Percentiles rank a stretch among this genome's conserved stretches.
Evolutionary conservation across 1,140 invertebrate genomes (phyloP).

Genomic region (Zophobas morio): DNA sequence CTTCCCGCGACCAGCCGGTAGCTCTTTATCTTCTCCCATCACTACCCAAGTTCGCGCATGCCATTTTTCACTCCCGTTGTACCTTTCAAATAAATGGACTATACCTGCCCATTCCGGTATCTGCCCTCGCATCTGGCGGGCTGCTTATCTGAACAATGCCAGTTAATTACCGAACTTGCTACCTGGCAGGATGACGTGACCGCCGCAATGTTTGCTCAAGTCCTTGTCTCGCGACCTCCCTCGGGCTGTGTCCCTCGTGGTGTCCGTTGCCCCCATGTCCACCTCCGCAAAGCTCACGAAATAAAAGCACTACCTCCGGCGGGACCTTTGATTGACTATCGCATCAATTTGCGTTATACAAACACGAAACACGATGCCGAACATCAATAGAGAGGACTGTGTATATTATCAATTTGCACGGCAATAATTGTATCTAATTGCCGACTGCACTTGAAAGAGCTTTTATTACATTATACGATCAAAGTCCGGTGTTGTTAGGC

Average conservation of each 20-base stretch:
- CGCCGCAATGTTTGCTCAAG: conserved; percentile 56
- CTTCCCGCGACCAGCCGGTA: too few relatives aligned
- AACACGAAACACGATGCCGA: background rate
- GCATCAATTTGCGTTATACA: conserved; percentile 9
- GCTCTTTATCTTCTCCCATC: too few relatives aligned
- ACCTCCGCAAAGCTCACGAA: conserved; percentile 31
- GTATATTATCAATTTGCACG: conserved; percentile 7
- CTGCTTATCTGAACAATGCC: conserved; percentile 61
- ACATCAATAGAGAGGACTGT: conserved; percentile 2
- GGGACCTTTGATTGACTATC: conserved; percentile 19
- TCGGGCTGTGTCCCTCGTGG: conserved; percentile 24
- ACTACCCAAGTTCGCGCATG: background rate
- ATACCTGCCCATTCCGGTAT: conserved; percentile 42
- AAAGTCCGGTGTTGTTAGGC: too few relatives aligned
- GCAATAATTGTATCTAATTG: background rate
- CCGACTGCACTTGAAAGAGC: background rate
- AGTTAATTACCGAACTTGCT: conserved; percentile 62
- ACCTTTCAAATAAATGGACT: background rate
- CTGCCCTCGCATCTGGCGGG: conserved; percentile 54
- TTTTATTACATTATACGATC: too few relatives aligned
- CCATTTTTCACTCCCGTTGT: background rate
- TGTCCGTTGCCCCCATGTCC: conserved; percentile 35
- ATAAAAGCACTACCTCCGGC: conserved; percentile 22
- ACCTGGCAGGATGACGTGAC: conserved; percentile 60
- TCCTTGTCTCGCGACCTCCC: conserved; percentile 45